A percentile compares a stretch with the other conserved stretches of the same genome.
These are phyloP conservation scores for Passer montanus DNA, from an alignment of 2,113 vertebrate species.

Conservation along the genomic window DNA sequence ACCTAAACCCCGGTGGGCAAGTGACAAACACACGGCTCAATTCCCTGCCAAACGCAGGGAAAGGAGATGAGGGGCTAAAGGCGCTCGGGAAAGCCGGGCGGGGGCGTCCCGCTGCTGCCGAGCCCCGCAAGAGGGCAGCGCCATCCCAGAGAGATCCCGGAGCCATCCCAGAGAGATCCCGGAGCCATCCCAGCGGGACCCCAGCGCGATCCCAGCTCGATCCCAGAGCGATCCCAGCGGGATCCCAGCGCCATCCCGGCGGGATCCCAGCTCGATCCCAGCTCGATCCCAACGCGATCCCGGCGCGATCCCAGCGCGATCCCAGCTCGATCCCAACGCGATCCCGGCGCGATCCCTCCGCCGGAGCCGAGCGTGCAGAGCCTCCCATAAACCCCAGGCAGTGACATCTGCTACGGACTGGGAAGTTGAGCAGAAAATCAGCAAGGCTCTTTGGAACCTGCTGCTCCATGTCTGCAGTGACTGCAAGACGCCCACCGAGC, in stretches of 20 bases:
- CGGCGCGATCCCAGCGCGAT: too few relatives aligned
- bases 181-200: too few relatives aligned
- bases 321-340: background rate
- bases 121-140: constrained; percentile 74
- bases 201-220: too few relatives aligned
- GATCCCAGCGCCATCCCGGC: too few relatives aligned
- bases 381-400: background rate
- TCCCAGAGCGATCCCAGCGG: too few relatives aligned
- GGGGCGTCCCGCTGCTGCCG: background rate
- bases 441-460: background rate
- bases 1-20: background rate
- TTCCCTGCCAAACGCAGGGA: background rate
- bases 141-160: background rate
- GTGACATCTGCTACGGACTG: background rate
- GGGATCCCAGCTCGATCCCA: too few relatives aligned
- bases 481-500: background rate
- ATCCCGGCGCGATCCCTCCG: background rate
- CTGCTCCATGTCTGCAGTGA: background rate
- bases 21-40: background rate
- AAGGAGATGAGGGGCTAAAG: background rate
- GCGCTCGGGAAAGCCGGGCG: rapidly evolving
- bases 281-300: too few relatives aligned
- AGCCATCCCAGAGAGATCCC: too few relatives aligned
- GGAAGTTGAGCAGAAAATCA: background rate
- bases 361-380: background rate